Percentiles rank a stretch among this genome's conserved stretches.
Conservation (phyloP, 2,797 vertebrate species). For the Lagorchestes hirsutus region DNA sequence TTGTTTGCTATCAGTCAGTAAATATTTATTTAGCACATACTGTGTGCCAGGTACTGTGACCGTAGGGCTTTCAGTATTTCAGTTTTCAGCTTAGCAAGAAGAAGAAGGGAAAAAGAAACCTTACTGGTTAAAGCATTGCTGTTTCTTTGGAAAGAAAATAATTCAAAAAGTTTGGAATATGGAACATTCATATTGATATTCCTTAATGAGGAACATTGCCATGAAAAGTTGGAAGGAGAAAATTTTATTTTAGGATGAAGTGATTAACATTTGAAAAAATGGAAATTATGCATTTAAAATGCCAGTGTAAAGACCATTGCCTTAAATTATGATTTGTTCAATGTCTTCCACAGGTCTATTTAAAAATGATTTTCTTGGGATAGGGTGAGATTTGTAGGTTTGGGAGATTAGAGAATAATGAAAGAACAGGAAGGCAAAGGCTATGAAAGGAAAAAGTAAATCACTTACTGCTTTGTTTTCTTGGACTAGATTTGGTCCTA, state of each 20-base stretch:
- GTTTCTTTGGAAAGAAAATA: slow-evolving; percentile 7
- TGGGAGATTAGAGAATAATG: background rate
- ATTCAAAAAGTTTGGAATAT: background rate
- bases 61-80: background rate
- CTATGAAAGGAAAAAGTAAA: background rate
- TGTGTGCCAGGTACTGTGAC: background rate
- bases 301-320: background rate
- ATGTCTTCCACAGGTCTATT: background rate
- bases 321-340: background rate
- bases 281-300: slow-evolving; percentile 5
- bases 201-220: background rate
- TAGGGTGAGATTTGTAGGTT: background rate
- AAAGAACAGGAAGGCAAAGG: background rate
- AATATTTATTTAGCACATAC: background rate
- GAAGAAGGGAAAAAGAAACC: background rate
- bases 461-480: background rate
- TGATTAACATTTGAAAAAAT: slow-evolving; percentile 10
- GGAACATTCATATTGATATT: background rate
- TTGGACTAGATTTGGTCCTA: background rate
- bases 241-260: background rate
- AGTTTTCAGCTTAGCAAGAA: background rate
- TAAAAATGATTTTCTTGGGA: background rate
- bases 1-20: background rate
- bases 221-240: slow-evolving; percentile 5
- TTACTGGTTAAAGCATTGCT: background rate